phyloP scores from a whole-genome alignment of 2,113 vertebrate species.

The Petrocephalus zakoni region DNA sequence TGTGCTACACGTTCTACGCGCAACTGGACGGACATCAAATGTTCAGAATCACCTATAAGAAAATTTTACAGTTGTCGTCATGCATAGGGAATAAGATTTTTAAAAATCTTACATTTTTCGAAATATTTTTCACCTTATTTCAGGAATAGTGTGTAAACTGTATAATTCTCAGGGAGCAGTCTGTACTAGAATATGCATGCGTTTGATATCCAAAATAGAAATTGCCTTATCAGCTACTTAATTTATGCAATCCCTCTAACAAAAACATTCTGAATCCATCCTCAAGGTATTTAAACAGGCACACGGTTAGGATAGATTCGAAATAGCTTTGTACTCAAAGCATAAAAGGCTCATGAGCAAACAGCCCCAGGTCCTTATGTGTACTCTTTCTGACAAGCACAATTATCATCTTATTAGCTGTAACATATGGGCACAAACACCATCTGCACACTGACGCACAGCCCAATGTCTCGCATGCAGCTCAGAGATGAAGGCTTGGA shows the following conservation, averaged over 20 bases:
- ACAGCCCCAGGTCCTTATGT: neutral
- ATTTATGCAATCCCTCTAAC: neutral
- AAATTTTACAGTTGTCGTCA: neutral
- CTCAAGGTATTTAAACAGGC: neutral
- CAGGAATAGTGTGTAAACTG: neutral
- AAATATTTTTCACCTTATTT: neutral
- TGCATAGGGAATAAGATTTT: neutral
- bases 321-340: neutral
- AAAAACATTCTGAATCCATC: neutral
- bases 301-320: neutral
- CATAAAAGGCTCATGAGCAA: neutral
- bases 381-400: neutral
- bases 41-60: neutral
- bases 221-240: neutral
- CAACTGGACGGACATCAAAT: neutral
- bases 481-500: neutral
- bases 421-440: neutral
- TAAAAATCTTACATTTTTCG: neutral
- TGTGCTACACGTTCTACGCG: neutral
- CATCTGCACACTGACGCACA: neutral
- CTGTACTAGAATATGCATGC: neutral
- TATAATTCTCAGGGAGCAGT: neutral
- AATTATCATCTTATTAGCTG: neutral
- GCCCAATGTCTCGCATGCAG: neutral
- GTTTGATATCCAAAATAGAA: neutral